A percentile compares a stretch with the other conserved stretches of the same genome.
Conservation (phyloP, 1,140 invertebrate species). For the Drosophila biarmipes region DNA sequence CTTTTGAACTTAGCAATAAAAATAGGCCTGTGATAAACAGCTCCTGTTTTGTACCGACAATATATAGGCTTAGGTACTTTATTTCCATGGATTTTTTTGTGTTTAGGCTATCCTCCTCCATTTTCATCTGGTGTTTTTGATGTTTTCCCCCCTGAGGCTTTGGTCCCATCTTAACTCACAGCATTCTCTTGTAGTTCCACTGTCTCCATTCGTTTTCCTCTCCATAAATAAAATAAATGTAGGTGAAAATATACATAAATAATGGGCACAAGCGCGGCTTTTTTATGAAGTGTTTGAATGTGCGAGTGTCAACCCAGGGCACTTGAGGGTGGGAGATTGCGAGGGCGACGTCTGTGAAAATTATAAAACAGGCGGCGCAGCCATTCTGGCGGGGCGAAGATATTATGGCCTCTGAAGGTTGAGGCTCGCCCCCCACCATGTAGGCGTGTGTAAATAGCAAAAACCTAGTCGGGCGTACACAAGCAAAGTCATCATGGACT, state of each 20-base stretch:
- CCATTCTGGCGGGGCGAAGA: constrained; percentile 21
- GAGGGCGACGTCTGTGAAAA: constrained; percentile 60
- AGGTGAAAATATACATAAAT: constrained; percentile 80
- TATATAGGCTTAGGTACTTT: background rate
- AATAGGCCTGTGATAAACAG: background rate
- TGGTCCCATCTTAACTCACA: constrained; percentile 34
- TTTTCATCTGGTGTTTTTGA: constrained; percentile 22
- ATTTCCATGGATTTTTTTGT: background rate
- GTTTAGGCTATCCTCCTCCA: constrained; percentile 9
- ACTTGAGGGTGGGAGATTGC: constrained; percentile 1
- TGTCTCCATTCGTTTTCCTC: constrained; percentile 13
- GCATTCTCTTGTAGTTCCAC: constrained; percentile 36
- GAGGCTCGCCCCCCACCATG: constrained; percentile 10
- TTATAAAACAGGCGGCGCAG: constrained; percentile 67
- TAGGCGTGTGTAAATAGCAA: constrained; percentile 53
- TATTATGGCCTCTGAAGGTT: constrained; percentile 14
- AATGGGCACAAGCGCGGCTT: constrained; percentile 70
- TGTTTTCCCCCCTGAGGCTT: constrained; percentile 43
- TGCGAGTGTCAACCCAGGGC: constrained; percentile 36
- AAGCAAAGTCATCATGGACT: constrained; percentile 46
- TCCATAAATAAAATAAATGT: constrained; percentile 73
- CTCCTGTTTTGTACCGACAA: background rate
- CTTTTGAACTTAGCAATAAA: background rate
- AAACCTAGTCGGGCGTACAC: constrained; percentile 38
- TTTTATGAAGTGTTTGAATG: constrained; percentile 61